phyloP scores from a whole-genome alignment of 2,797 vertebrate species.

The Silurus lanzhouensis region DNA sequence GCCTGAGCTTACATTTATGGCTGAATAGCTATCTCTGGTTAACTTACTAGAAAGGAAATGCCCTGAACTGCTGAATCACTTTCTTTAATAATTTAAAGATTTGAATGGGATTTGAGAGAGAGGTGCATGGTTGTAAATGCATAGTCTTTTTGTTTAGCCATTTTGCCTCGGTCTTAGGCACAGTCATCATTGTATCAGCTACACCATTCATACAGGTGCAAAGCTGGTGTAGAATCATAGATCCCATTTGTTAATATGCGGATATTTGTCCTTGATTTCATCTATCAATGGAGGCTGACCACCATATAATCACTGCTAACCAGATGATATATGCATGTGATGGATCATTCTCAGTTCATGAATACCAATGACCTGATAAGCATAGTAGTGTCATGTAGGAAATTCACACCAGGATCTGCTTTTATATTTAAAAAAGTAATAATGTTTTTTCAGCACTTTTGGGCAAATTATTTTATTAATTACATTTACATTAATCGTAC shows the following conservation, averaged over 20 bases:
- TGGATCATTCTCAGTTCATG: background rate
- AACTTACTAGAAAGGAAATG: slow-evolving; percentile 11
- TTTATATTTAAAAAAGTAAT: too few relatives aligned
- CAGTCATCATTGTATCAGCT: background rate
- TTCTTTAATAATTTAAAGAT: slow-evolving; percentile 26
- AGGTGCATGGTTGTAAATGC: background rate
- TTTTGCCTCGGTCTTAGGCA: background rate
- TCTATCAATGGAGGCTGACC: background rate
- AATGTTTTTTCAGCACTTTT: too few relatives aligned
- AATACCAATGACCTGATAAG: background rate
- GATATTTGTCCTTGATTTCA: background rate
- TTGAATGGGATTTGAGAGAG: background rate
- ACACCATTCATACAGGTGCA: background rate
- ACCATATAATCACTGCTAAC: background rate
- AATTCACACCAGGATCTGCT: too few relatives aligned
- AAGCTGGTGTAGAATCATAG: background rate
- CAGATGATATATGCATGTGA: background rate
- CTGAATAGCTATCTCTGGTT: background rate
- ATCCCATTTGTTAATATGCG: background rate
- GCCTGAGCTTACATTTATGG: background rate
- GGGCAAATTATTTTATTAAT: too few relatives aligned
- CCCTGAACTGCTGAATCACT: slow-evolving; percentile 12
- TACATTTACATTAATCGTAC: too few relatives aligned
- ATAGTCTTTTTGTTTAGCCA: background rate
- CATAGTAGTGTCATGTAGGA: background rate